Percentiles rank a stretch among this genome's conserved stretches.
Conservation (phyloP, 2,113 vertebrate genomes). For the Speoplatyrhinus poulsoni region DNA sequence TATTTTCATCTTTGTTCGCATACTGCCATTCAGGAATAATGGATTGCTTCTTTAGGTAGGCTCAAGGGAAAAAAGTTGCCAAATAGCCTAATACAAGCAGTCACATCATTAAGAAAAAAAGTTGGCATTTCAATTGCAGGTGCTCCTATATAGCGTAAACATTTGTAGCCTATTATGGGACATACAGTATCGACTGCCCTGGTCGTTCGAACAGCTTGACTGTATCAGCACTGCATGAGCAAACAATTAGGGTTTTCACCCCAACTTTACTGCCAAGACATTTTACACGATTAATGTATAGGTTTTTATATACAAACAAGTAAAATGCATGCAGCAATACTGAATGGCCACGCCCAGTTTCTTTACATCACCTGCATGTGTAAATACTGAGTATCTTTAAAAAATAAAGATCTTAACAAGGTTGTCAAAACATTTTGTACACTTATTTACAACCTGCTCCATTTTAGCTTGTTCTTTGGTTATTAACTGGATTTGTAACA, state of each 20-base stretch:
- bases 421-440: constrained; percentile 60
- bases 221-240: neutral
- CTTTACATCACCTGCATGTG: constrained; percentile 80
- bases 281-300: constrained; percentile 61
- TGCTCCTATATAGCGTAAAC: too few relatives aligned
- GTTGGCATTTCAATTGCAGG: too few relatives aligned
- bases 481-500: neutral
- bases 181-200: neutral
- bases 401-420: constrained; percentile 29
- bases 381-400: constrained; percentile 80
- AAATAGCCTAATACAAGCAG: too few relatives aligned
- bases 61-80: too few relatives aligned
- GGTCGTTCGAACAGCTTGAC: neutral
- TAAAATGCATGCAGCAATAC: constrained; percentile 79
- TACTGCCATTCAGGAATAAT: too few relatives aligned
- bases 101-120: too few relatives aligned
- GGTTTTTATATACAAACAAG: constrained; percentile 75
- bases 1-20: too few relatives aligned
- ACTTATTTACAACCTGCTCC: constrained; percentile 54
- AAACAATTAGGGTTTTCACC: constrained; percentile 27
- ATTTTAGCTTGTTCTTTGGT: constrained; percentile 7
- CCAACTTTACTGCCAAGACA: constrained; percentile 58
- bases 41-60: too few relatives aligned
- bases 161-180: too few relatives aligned
- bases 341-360: constrained; percentile 52